Percentiles rank a stretch among this genome's conserved stretches.
Conservation (phyloP, 2,888 invertebrate species). For the Calameuta idolon region DNA sequence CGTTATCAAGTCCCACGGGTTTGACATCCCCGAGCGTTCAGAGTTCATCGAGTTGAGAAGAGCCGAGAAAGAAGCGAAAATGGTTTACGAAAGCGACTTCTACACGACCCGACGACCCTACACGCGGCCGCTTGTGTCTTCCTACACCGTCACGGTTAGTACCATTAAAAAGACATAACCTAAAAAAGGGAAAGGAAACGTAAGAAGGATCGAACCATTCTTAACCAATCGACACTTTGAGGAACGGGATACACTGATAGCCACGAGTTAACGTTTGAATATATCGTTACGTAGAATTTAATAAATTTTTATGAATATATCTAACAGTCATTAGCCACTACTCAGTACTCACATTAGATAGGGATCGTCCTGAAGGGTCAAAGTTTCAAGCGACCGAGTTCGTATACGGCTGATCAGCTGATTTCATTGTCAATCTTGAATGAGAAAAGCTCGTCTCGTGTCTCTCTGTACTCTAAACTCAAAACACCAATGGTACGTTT, state of each 20-base stretch:
- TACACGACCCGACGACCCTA: conserved; percentile 89
- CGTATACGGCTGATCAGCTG: neutral
- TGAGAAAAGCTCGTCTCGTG: neutral
- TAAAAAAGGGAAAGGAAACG: neutral
- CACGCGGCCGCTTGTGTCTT: conserved; percentile 77
- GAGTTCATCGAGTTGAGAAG: conserved; percentile 63
- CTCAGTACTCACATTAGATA: neutral
- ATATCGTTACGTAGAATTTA: neutral
- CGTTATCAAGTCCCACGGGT: neutral
- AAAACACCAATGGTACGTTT: neutral
- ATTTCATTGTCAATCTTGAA: neutral
- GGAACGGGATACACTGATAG: neutral
- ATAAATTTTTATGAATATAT: neutral
- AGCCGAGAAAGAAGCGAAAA: conserved; percentile 68
- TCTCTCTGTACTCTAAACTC: neutral
- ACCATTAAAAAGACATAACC: conserved; percentile 39
- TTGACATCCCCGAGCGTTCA: conserved; percentile 34
- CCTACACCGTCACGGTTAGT: conserved; percentile 87
- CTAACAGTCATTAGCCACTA: neutral
- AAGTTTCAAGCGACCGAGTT: neutral
- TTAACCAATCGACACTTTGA: neutral
- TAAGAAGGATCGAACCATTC: neutral
- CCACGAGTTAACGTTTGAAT: neutral
- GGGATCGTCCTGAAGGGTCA: neutral
- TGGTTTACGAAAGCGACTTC: conserved; percentile 95